phyloP scores from a whole-genome alignment of 2,113 vertebrate species.

The Theristicus caerulescens region DNA sequence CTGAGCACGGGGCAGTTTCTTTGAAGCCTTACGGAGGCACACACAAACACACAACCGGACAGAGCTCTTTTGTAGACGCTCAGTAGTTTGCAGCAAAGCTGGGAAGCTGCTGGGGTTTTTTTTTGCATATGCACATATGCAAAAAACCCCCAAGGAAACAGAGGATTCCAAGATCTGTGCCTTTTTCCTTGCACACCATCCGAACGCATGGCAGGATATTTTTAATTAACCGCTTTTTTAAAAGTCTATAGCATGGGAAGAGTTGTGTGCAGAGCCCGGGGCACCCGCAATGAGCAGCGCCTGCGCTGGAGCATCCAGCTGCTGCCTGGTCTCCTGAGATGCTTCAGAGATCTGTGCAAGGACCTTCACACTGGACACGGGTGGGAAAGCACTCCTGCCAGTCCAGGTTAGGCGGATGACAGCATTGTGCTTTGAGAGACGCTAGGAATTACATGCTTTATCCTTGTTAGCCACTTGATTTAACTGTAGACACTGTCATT shows the following conservation, averaged over 20 bases:
- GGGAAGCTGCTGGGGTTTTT: not conserved
- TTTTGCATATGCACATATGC: fast-evolving
- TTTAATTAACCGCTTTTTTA: not conserved
- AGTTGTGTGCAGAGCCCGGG: not conserved
- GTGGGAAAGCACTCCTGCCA: not conserved
- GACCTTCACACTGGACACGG: fast-evolving
- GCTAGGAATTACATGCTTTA: not conserved
- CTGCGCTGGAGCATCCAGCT: not conserved
- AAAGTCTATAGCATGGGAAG: not conserved
- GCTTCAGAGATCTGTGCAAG: not conserved
- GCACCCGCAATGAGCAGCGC: not conserved
- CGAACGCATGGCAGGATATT: not conserved
- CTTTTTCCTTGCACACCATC: not conserved
- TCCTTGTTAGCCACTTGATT: not conserved
- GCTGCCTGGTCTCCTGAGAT: not conserved
- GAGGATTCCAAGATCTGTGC: fast-evolving
- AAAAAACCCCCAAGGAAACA: not conserved
- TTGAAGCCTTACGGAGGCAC: not conserved
- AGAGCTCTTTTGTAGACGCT: not conserved
- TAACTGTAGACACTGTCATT: not conserved
- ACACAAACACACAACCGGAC: not conserved
- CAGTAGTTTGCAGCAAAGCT: not conserved
- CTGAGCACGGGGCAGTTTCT: not conserved
- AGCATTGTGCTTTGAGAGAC: not conserved
- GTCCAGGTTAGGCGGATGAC: fast-evolving